Evolutionary conservation across 2,797 vertebrate genomes (phyloP).

Genomic region (Acrossocheilus fasciatus): DNA sequence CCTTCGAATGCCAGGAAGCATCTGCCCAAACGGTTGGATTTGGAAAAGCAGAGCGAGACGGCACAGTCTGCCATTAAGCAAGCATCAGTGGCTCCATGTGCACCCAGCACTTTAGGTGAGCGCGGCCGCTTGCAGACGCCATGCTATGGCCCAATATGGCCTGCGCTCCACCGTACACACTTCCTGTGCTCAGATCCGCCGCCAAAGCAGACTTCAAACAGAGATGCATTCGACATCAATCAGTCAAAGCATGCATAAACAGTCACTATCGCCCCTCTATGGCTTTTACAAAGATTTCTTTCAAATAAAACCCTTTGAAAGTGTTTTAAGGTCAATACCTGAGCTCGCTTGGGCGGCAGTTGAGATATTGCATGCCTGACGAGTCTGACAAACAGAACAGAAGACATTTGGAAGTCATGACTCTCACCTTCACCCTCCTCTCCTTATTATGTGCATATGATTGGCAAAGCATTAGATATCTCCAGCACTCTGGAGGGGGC

Average conservation of each 20-base stretch:
- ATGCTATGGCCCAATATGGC: slow-evolving; percentile 34
- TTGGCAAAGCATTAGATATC: slow-evolving; percentile 34
- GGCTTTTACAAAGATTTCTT: slow-evolving; percentile 21
- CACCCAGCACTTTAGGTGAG: slow-evolving; percentile 41
- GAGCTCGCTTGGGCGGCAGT: not conserved
- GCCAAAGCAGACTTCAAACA: slow-evolving; percentile 35
- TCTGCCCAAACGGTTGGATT: slow-evolving; percentile 70
- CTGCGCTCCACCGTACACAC: not conserved
- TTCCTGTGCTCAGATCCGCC: slow-evolving; percentile 15
- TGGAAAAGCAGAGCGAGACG: slow-evolving; percentile 53
- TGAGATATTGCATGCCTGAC: slow-evolving; percentile 39
- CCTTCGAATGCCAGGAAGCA: slow-evolving; percentile 70
- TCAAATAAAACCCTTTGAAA: slow-evolving; percentile 31
- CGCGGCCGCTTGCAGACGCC: not conserved
- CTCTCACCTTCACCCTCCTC: slow-evolving; percentile 45
- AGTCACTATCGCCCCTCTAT: not conserved
- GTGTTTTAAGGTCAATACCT: slow-evolving; percentile 46
- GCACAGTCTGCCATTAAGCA: slow-evolving; percentile 72
- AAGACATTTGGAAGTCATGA: slow-evolving; percentile 35
- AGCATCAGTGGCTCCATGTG: slow-evolving; percentile 63
- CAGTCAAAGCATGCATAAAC: slow-evolving; percentile 38
- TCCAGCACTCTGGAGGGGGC: slow-evolving; percentile 31
- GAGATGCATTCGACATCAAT: slow-evolving; percentile 37
- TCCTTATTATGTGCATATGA: slow-evolving; percentile 50
- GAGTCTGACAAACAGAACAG: slow-evolving; percentile 44